phyloP scores from a whole-genome alignment of 2,113 vertebrate genomes.

The Pycnonotus jocosus region DNA sequence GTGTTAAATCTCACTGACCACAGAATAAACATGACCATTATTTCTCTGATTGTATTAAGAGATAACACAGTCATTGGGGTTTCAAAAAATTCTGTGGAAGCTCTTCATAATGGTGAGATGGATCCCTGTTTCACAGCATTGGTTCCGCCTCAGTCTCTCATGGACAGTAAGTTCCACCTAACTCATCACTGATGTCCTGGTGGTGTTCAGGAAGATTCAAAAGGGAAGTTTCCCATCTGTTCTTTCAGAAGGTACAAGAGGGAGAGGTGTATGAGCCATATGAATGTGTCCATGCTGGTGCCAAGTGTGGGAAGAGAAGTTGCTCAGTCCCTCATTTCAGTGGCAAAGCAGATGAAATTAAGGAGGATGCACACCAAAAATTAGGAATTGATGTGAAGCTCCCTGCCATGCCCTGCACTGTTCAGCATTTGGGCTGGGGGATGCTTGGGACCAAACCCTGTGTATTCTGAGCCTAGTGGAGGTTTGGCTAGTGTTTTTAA shows the following conservation, averaged over 20 bases:
- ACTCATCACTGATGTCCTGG: fast-evolving
- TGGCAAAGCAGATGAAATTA: not conserved
- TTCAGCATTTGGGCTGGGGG: not conserved
- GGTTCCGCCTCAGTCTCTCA: not conserved
- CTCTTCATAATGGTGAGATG: not conserved
- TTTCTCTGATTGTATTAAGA: not conserved
- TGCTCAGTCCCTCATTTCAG: not conserved
- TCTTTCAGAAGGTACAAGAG: not conserved
- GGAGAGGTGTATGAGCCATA: fast-evolving
- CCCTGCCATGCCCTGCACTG: fast-evolving
- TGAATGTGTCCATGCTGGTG: not conserved
- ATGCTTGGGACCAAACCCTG: not conserved
- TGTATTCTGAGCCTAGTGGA: not conserved
- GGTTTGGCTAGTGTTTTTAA: not conserved
- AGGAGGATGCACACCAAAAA: not conserved
- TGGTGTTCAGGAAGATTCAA: not conserved
- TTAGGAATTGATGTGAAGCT: not conserved
- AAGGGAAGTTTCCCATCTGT: not conserved
- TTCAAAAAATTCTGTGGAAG: not conserved
- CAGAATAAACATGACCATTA: not conserved
- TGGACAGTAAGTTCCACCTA: not conserved
- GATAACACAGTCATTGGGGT: not conserved
- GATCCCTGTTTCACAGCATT: not conserved
- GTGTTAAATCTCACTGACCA: not conserved
- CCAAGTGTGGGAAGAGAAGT: not conserved